Evolutionary conservation across 2,888 invertebrate genomes (phyloP).

Genomic region (Trissolcus brochymenae): DNA sequence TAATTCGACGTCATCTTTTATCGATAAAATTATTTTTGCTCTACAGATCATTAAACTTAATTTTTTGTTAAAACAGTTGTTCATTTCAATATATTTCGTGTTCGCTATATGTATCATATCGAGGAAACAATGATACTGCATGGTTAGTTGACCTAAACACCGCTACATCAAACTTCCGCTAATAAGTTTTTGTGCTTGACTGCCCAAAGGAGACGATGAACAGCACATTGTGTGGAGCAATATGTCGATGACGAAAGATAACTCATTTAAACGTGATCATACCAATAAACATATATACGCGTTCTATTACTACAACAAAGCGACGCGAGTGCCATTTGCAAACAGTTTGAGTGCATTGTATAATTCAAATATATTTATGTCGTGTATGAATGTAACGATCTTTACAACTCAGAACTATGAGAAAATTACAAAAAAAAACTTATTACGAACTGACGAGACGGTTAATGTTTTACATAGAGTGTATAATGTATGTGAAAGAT

Average conservation of each 20-base stretch:
- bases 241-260: slow-evolving; percentile 9
- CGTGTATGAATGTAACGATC: background rate
- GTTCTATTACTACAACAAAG: background rate
- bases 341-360: background rate
- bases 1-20: background rate
- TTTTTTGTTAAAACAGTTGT: background rate
- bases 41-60: no score
- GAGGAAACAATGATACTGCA: slow-evolving; percentile 16
- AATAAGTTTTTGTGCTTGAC: slow-evolving; percentile 25
- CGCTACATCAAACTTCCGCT: slow-evolving; percentile 13
- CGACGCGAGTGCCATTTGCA: slow-evolving; percentile 4
- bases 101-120: slow-evolving; percentile 6
- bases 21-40: background rate
- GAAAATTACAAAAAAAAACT: background rate
- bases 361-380: slow-evolving; percentile 17
- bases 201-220: slow-evolving; percentile 10
- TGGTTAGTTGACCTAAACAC: slow-evolving; percentile 23
- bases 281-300: slow-evolving; percentile 7
- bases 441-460: background rate
- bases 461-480: slow-evolving; percentile 5
- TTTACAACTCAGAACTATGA: background rate
- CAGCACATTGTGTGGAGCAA: background rate
- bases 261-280: slow-evolving; percentile 21
- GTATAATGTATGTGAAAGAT: background rate
- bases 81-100: background rate